Percentiles rank a stretch among this genome's conserved stretches.
Evolutionary conservation across 1,140 invertebrate species (phyloP).

Genomic region (Saccostrea echinata): DNA sequence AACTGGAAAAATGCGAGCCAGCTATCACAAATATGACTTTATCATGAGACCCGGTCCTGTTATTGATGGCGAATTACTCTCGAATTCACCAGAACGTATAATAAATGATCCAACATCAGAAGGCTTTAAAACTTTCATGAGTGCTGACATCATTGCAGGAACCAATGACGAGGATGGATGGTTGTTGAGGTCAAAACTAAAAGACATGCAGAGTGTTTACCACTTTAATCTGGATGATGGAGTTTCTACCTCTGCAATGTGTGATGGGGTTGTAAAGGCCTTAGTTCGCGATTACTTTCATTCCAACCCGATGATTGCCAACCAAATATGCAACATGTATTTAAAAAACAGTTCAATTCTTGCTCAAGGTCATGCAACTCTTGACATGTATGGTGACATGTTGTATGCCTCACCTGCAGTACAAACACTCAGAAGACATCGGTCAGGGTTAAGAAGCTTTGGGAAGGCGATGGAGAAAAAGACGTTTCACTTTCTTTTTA

Average conservation of each 20-base stretch:
- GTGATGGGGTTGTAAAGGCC: constrained; percentile 49
- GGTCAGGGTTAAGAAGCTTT: not conserved
- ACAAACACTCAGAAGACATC: constrained; percentile 48
- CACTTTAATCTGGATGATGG: constrained; percentile 51
- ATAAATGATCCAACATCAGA: constrained; percentile 35
- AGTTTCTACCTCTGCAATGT: constrained; percentile 54
- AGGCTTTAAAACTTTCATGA: constrained; percentile 26
- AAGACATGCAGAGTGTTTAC: constrained; percentile 38
- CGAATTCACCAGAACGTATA: constrained; percentile 33
- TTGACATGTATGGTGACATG: constrained; percentile 64
- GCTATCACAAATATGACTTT: constrained; percentile 21
- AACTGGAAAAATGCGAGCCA: not conserved
- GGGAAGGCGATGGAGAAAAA: not conserved
- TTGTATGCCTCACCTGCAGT: constrained; percentile 58
- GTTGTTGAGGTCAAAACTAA: constrained; percentile 49
- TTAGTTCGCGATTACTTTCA: constrained; percentile 58
- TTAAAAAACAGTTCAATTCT: not conserved
- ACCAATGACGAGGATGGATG: constrained; percentile 60
- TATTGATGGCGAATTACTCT: constrained; percentile 56
- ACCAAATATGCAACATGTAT: constrained; percentile 53
- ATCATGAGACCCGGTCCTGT: constrained; percentile 54
- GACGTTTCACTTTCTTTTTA: constrained; percentile 59
- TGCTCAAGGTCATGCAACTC: constrained; percentile 51
- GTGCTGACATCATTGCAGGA: constrained; percentile 59
- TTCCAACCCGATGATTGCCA: constrained; percentile 21